Base-by-base conservation (phyloP, 2,888 invertebrate genomes). In the Ischnura elegans region DNA sequence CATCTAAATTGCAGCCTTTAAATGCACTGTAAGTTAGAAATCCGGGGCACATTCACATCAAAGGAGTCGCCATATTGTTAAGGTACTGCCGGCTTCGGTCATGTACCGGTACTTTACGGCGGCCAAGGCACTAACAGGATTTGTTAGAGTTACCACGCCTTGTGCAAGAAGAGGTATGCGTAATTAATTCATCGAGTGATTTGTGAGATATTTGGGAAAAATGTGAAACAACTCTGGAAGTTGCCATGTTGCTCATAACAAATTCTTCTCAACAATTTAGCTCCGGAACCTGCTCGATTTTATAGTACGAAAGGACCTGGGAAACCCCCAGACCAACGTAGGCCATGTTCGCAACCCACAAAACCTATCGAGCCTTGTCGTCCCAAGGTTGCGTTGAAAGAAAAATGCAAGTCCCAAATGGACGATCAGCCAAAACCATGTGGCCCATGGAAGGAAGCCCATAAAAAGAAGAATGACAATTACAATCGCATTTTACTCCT, bases 391-490 rank as follows among this genome's bases (percentile, higher is more conserved):
- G 21, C 90, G 6, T 42, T 61, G 43, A 90, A 90, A 43, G 43
- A 55, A n/a, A 61, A 90, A 61, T 61, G 90, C 61, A 42, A n/a
- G 61, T 45, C 90, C n/a, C 43, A 36, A 55, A 94, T 95, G 94
- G 94, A 95, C 94, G 93, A 94, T n/a, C 87, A 94, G 93, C 94
- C 94, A 8, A 45, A 94, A 25, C 94, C 94, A 42, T 94, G 94
- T 93, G 94, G 94, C 43, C 93, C 94, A 93, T 95, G 94, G 94
- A 93, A 95, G 87, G 93, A 94, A 19, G 84, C 94, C 43, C 94
- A 94, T 93, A 94, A 95, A 19, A 90, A 87, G 21, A 93, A 94
- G n/a, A 94, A 94, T 55, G 94, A 90, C 13, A 84, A 94, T 42
- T 94, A 94, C 76, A 94, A 93, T 93, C 94, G 94, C 42, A 86